These are phyloP conservation scores for Athene noctua DNA, from an alignment of 2,113 vertebrate genomes.

Conservation along the genomic window DNA sequence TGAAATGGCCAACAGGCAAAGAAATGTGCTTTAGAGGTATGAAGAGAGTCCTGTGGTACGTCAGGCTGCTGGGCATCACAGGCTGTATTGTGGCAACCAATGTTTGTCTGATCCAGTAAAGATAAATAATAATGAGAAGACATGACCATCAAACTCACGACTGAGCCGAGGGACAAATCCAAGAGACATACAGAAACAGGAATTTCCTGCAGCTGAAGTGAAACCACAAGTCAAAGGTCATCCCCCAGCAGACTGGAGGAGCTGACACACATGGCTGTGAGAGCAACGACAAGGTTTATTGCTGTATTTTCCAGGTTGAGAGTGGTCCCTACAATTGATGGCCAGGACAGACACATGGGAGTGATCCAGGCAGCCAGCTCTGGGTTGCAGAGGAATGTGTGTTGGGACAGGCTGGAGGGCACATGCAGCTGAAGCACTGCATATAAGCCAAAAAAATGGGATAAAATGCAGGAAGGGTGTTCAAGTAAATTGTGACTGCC, in stretches of 20 bases:
- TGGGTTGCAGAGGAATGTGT: too few relatives aligned
- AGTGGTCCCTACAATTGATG: background rate
- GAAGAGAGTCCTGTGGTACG: background rate
- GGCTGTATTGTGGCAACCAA: background rate
- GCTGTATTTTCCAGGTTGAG: background rate
- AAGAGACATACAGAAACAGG: background rate
- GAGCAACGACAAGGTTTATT: background rate
- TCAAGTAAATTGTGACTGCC: background rate
- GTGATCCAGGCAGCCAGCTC: background rate
- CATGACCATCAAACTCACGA: background rate
- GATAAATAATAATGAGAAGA: background rate
- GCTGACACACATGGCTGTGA: fast-evolving
- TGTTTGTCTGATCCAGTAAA: background rate
- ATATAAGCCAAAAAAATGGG: background rate
- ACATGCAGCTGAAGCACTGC: background rate
- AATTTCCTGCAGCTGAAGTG: background rate
- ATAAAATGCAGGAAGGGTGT: background rate
- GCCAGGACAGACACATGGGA: background rate
- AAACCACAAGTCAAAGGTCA: background rate
- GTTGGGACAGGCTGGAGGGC: background rate
- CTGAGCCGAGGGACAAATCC: background rate
- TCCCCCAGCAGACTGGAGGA: background rate
- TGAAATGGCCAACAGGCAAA: background rate
- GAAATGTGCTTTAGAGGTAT: background rate
- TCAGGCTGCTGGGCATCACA: background rate